Percentiles rank a stretch among this genome's conserved stretches.
Conservation (phyloP, 1,140 invertebrate species). For the Drosophila kanapiae region DNA sequence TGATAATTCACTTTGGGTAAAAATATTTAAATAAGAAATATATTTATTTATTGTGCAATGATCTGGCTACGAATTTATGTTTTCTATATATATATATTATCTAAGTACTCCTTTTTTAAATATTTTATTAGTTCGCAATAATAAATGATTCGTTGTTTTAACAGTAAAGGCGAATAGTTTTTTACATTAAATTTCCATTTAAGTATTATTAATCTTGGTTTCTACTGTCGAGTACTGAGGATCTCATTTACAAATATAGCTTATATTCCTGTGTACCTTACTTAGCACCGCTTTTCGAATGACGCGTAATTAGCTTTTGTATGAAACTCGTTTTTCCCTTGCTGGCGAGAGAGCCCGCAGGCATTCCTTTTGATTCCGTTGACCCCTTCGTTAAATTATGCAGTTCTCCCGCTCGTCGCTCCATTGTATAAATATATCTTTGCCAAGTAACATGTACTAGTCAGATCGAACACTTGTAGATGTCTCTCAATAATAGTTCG, state of each 20-base stretch:
- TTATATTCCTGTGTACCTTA: constrained; percentile 7
- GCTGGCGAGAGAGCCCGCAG: background rate
- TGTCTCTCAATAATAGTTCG: constrained; percentile 7
- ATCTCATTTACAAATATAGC: background rate
- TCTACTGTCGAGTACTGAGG: background rate
- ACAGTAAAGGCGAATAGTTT: too few relatives aligned
- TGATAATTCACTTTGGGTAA: too few relatives aligned
- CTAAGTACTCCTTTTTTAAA: background rate
- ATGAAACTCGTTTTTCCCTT: constrained; percentile 22
- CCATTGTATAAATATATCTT: constrained; percentile 34
- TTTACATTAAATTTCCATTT: too few relatives aligned
- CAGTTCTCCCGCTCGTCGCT: constrained; percentile 22
- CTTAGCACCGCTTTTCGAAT: constrained; percentile 42
- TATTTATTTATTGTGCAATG: too few relatives aligned
- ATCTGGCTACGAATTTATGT: too few relatives aligned
- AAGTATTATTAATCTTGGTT: too few relatives aligned
- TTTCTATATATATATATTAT: too few relatives aligned
- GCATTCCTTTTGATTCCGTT: constrained; percentile 38
- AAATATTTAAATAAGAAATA: too few relatives aligned
- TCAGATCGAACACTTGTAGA: constrained; percentile 17
- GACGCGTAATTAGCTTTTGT: constrained; percentile 44
- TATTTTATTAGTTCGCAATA: background rate
- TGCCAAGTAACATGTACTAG: constrained; percentile 14
- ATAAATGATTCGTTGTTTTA: too few relatives aligned
- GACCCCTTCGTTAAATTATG: constrained; percentile 40